Conservation (phyloP, 2,797 vertebrate genomes). For the Sebastolobus altivelis region DNA sequence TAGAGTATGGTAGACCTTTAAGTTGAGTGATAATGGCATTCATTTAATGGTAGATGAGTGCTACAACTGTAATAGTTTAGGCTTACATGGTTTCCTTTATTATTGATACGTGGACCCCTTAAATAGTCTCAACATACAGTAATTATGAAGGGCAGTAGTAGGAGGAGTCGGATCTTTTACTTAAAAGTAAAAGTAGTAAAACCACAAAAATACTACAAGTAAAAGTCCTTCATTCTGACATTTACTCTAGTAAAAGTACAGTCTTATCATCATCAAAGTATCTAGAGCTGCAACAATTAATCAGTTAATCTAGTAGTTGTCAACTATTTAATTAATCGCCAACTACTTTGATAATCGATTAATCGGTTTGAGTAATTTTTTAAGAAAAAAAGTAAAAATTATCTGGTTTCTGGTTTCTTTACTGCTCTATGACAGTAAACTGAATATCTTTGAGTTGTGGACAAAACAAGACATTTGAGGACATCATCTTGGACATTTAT, state of each 20-base stretch:
- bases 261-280: neutral
- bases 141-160: neutral
- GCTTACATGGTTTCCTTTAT: slow-evolving; percentile 21
- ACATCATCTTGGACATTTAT: no score
- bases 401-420: no score
- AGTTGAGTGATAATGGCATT: neutral
- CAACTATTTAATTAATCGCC: no score
- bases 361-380: no score
- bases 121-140: neutral
- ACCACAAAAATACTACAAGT: neutral
- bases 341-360: no score
- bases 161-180: neutral
- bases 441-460: no score
- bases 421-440: no score
- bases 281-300: no score
- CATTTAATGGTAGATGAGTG: neutral
- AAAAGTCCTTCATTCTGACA: neutral
- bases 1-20: neutral
- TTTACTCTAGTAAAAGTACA: neutral
- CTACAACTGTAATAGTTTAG: slow-evolving; percentile 28
- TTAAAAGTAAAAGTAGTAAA: no score
- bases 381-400: no score
- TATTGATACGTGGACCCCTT: neutral
- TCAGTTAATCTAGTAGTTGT: no score
- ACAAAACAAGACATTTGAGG: no score